phyloP scores from a whole-genome alignment of 2,888 invertebrate species.

The Protophormia terraenovae region DNA sequence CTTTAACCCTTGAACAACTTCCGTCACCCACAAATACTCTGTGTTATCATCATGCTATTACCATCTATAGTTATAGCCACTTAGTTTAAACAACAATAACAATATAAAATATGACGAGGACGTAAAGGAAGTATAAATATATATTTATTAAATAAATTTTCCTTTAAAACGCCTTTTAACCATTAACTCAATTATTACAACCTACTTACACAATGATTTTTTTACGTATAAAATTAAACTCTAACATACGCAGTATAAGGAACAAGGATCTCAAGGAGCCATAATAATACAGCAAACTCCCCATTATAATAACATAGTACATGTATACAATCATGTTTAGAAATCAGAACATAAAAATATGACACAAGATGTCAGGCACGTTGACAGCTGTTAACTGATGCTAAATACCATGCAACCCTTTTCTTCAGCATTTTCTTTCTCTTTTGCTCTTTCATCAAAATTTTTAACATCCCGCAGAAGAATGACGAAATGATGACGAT shows the following conservation, averaged over 20 bases:
- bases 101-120: not conserved
- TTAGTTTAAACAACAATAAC: constrained; percentile 35
- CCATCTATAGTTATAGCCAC: constrained; percentile 16
- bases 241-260: not conserved
- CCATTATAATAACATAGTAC: constrained; percentile 20
- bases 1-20: constrained; percentile 64
- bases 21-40: constrained; percentile 59
- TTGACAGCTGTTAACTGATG: constrained; percentile 69
- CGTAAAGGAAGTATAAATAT: constrained; percentile 18
- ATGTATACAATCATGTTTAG: constrained; percentile 9
- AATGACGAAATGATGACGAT: constrained; percentile 34
- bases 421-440: not conserved
- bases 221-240: constrained; percentile 4
- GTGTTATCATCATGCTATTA: not conserved
- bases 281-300: constrained; percentile 64
- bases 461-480: not conserved
- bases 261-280: constrained; percentile 46
- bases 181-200: constrained; percentile 68
- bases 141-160: constrained; percentile 67
- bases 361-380: constrained; percentile 68
- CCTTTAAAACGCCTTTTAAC: constrained; percentile 68
- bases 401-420: constrained; percentile 60
- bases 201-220: constrained; percentile 64
- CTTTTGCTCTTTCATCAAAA: not conserved
- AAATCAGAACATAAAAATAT: constrained; percentile 48